Percentiles rank a stretch among this genome's conserved stretches.
Conservation (phyloP, 2,113 vertebrate genomes). For the Caloenas nicobarica region DNA sequence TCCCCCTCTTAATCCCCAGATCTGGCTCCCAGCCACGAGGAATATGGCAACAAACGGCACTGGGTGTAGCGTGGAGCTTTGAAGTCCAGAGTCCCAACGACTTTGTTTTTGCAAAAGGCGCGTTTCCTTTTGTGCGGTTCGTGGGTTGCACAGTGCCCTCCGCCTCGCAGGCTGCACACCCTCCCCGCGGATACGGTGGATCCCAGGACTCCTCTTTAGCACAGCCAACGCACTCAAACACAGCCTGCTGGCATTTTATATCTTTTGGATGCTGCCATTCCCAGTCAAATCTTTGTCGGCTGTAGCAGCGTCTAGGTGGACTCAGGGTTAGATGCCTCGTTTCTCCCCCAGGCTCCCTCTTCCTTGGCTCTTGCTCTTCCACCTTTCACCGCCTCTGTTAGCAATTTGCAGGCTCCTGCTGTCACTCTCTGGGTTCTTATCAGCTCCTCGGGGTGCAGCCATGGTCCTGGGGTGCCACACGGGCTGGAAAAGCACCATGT, state of each 20-base stretch:
- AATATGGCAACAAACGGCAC: not conserved
- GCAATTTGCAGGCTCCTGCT: not conserved
- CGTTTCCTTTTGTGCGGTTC: not conserved
- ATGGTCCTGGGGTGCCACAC: too few relatives aligned
- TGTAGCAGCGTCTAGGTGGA: not conserved
- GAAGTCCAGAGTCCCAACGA: not conserved
- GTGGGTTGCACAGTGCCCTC: not conserved
- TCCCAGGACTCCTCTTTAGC: not conserved
- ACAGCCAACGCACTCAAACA: not conserved
- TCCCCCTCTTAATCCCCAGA: not conserved
- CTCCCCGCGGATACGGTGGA: not conserved
- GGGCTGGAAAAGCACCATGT: not conserved
- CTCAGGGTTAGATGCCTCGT: not conserved
- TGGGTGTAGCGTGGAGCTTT: not conserved
- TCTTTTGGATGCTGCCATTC: not conserved
- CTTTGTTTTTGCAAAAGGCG: not conserved
- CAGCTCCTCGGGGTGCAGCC: not conserved
- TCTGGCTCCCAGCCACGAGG: not conserved
- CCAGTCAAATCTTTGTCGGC: not conserved
- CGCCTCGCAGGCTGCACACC: not conserved
- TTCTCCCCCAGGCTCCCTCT: not conserved
- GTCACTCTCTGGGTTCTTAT: not conserved
- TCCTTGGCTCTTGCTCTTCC: not conserved
- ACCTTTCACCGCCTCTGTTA: not conserved
- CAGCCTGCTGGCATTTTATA: not conserved